Evolutionary conservation across 2,888 invertebrate genomes (phyloP).

Genomic region (Euspilapteryx auroguttella): DNA sequence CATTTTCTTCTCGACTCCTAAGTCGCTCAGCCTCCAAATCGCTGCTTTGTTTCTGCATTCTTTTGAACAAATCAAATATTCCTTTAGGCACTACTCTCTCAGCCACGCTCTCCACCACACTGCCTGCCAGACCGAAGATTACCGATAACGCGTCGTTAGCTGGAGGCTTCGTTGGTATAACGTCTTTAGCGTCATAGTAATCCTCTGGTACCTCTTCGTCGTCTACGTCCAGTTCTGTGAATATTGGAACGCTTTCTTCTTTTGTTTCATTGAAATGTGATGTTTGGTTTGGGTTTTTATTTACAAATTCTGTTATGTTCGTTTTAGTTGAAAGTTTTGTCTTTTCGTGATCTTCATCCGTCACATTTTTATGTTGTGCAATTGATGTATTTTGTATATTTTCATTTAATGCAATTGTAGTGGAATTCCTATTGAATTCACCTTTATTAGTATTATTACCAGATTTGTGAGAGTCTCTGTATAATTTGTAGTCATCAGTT

Average conservation of each 20-base stretch:
- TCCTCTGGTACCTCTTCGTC: constrained; percentile 39
- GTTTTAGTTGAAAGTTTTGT: constrained; percentile 1
- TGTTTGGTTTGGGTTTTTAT: constrained; percentile 11
- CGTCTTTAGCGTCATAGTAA: constrained; percentile 45
- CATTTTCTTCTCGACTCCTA: constrained; percentile 51
- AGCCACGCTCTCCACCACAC: constrained; percentile 44
- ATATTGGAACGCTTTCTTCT: constrained; percentile 22
- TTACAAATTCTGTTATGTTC: constrained; percentile 9
- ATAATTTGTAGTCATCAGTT: constrained; percentile 6
- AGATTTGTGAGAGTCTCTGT: neutral
- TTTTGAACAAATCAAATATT: constrained; percentile 37
- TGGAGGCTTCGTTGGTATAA: constrained; percentile 37
- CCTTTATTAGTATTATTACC: neutral
- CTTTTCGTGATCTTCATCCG: constrained; percentile 2
- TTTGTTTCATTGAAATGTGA: constrained; percentile 9
- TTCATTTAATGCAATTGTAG: neutral
- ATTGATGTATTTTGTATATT: neutral
- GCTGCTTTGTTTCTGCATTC: constrained; percentile 49
- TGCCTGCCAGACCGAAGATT: constrained; percentile 46
- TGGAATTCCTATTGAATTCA: neutral
- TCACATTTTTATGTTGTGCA: too few species aligned
- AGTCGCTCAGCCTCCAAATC: constrained; percentile 43
- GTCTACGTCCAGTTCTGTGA: constrained; percentile 35
- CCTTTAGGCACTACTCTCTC: constrained; percentile 47
- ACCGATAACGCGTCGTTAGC: constrained; percentile 44